These are phyloP conservation scores for Xiphorhynchus erythropygius DNA, from an alignment of 2,797 vertebrate species.

Conservation along the genomic window DNA sequence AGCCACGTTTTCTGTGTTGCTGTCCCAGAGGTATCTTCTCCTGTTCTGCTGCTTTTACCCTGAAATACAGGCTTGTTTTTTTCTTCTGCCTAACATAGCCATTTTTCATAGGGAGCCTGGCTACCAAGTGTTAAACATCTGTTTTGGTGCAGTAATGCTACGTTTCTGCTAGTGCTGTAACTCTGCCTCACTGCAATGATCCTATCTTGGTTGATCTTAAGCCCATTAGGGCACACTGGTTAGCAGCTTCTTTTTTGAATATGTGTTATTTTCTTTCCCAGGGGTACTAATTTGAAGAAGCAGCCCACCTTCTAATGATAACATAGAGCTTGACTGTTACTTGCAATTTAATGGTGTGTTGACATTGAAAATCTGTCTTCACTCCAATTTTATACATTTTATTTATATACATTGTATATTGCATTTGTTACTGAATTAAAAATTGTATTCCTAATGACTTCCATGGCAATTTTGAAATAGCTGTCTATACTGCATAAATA, in stretches of 20 bases:
- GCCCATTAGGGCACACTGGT: neutral
- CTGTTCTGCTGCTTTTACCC: neutral
- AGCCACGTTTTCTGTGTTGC: neutral
- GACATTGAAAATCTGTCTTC: slow-evolving; percentile 2
- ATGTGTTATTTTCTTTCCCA: neutral
- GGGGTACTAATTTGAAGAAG: slow-evolving; percentile 9
- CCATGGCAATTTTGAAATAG: slow-evolving; percentile 12
- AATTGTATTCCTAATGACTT: slow-evolving; percentile 15
- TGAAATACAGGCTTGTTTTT: neutral
- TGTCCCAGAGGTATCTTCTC: neutral
- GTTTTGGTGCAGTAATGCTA: neutral
- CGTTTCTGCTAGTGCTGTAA: neutral
- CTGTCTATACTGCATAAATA: slow-evolving; percentile 46
- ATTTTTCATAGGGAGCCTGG: neutral
- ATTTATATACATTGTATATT: neutral
- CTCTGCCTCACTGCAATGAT: neutral
- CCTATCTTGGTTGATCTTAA: neutral
- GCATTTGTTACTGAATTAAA: slow-evolving; percentile 40
- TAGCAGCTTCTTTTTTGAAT: neutral
- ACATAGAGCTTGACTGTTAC: neutral
- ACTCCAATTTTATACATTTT: neutral
- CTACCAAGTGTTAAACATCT: neutral
- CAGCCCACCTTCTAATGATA: neutral
- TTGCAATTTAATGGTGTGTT: neutral
- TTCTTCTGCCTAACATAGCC: neutral